Evolutionary conservation across 2,888 invertebrate genomes (phyloP).

Genomic region (Cerastis leucographa): DNA sequence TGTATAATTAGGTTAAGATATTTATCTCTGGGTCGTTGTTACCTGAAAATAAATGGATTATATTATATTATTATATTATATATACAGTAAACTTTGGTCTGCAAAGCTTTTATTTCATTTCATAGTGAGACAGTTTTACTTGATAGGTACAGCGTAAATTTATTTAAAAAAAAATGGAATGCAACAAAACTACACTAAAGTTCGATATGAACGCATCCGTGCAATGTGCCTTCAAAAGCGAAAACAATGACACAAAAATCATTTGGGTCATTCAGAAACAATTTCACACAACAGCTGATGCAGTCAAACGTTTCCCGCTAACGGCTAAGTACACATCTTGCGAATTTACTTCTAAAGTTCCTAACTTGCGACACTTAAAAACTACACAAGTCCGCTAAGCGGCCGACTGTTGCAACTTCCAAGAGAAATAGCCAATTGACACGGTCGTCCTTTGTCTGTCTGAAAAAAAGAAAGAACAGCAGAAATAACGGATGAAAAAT

Average conservation of each 20-base stretch:
- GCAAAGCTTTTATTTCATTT: neutral
- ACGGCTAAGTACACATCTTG: conserved; percentile 36
- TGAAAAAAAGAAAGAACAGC: conserved; percentile 20
- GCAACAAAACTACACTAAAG: neutral
- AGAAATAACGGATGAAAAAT: conserved; percentile 56
- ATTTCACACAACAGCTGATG: conserved; percentile 29
- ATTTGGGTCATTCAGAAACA: conserved; percentile 24
- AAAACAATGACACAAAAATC: conserved; percentile 25
- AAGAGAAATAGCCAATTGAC: conserved; percentile 62
- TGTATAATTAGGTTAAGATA: no score
- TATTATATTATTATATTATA: no score
- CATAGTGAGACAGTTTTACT: neutral
- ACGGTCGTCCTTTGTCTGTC: conserved; percentile 30
- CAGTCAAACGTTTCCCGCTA: conserved; percentile 27
- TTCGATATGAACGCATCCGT: conserved; percentile 8
- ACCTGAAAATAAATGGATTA: no score
- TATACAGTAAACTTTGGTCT: no score
- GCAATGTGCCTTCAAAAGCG: conserved; percentile 16
- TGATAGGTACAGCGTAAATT: neutral
- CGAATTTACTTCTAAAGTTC: conserved; percentile 51
- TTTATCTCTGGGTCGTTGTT: no score
- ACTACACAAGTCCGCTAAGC: conserved; percentile 52
- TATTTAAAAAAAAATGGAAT: no score
- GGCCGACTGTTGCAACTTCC: conserved; percentile 39
- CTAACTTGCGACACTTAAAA: conserved; percentile 48